Base-by-base conservation (phyloP, 2,113 vertebrate species). In the Bufo gargarizans region DNA sequence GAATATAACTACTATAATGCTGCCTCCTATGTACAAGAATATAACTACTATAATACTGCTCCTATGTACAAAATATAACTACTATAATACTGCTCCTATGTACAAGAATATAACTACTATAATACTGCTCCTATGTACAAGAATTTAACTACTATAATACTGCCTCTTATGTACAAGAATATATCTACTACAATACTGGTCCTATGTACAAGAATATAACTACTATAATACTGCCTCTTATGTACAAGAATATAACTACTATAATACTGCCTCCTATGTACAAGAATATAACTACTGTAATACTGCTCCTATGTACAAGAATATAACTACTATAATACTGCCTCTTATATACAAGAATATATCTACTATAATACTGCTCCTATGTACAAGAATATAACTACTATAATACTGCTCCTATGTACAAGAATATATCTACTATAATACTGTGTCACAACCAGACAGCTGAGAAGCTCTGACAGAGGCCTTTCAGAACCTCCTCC, bases 241-340 rank as follows among this genome's bases (percentile, higher is more conserved):
- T 71, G 22, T 43, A 71, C 33, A 71, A 43, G 69, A 71, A 71
- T 71, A 71, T 71, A 43, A 71, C 69, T 43, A 71, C 69, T 71
- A 71, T 71, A 71, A 71, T 71, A 71, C 69, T 71, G 33, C n/a
- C 71, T 17, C 43, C 33, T 74, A 74, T 74, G 33, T 74, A 74
- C 71, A 74, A 47, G 71, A 74, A 74, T 74, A 74, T 74, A 74
- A 74, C 71, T 74, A 47, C 33, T 74, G 17, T 74, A 74, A 74
- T 74, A 67, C 63, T 67, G 20, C 63, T 6, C 71, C 71, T 74
- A 45, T 74, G 33, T 74, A 74, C 43, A 74, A 47, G 71, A 45
- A 74, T 74, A 74, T 74, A 74, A 74, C 71, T 45, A 47, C 71
- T 47, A 47, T 74, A 74, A 74, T 74, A 74, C 71, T 74, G 43